phyloP scores from a whole-genome alignment of 2,888 invertebrate genomes.

The Cantharis nigra region DNA sequence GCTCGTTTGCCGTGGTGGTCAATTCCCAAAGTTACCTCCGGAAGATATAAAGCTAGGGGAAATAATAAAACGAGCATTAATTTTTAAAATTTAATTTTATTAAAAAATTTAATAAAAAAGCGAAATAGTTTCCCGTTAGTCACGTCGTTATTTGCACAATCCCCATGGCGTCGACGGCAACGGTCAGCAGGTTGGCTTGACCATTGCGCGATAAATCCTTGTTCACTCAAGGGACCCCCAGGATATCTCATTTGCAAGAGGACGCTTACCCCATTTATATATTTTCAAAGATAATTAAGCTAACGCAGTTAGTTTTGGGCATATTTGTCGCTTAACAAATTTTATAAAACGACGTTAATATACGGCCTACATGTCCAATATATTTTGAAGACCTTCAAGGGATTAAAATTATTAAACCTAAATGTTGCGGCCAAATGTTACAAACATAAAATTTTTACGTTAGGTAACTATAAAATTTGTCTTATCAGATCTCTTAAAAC shows the following conservation, averaged over 20 bases:
- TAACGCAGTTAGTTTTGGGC: constrained; percentile 2
- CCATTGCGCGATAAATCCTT: constrained; percentile 28
- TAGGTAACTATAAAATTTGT: too few species aligned
- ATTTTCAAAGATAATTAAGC: constrained; percentile 28
- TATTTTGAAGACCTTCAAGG: background rate
- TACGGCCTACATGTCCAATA: background rate
- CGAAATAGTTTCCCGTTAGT: constrained; percentile 17
- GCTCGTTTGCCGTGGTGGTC: background rate
- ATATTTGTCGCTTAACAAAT: constrained; percentile 5
- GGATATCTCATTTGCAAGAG: constrained; percentile 28
- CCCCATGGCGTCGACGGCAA: constrained; percentile 28
- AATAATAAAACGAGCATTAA: background rate
- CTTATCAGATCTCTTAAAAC: too few species aligned
- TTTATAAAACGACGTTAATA: constrained; percentile 4
- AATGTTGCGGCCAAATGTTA: background rate
- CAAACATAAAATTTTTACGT: background rate
- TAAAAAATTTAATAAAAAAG: constrained; percentile 6
- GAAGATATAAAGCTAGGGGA: background rate
- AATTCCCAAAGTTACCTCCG: background rate
- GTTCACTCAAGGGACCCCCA: constrained; percentile 25
- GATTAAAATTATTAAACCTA: background rate
- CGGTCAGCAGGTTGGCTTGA: constrained; percentile 29
- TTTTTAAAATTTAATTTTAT: background rate
- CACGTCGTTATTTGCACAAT: constrained; percentile 29
- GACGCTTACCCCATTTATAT: constrained; percentile 22